Evolutionary conservation across 2,888 invertebrate species (phyloP).

Genomic region (Pseudococcus longispinus): DNA sequence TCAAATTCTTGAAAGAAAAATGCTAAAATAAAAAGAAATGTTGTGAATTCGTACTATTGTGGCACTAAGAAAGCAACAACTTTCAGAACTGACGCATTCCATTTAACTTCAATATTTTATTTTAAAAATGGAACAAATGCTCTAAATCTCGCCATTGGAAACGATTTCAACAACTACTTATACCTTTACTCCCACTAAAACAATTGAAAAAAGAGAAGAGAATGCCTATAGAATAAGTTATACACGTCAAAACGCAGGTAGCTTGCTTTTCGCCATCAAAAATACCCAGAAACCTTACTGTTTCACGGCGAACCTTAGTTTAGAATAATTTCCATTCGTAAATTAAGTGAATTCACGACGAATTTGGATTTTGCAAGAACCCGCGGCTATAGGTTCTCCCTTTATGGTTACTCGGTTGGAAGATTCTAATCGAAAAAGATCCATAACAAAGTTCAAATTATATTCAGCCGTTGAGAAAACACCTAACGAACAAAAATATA

Average conservation of each 20-base stretch:
- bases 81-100: no score
- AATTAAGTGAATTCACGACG: neutral
- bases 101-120: no score
- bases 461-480: neutral
- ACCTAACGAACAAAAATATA: neutral
- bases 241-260: neutral
- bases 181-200: neutral
- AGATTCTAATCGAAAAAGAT: neutral
- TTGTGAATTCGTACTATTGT: no score
- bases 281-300: neutral
- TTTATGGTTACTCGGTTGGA: neutral
- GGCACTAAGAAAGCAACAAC: no score
- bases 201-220: neutral
- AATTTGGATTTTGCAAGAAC: neutral
- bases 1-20: no score
- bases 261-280: neutral
- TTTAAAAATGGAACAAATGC: no score
- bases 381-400: neutral
- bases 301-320: neutral
- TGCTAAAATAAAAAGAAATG: no score
- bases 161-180: no score
- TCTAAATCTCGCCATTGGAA: no score
- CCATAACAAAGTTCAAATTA: neutral
- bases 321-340: constrained; percentile 9
- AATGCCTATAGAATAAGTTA: neutral